A percentile compares a stretch with the other conserved stretches of the same genome.
Conservation (phyloP, 1,140 invertebrate species). For the Eueides isabella region DNA sequence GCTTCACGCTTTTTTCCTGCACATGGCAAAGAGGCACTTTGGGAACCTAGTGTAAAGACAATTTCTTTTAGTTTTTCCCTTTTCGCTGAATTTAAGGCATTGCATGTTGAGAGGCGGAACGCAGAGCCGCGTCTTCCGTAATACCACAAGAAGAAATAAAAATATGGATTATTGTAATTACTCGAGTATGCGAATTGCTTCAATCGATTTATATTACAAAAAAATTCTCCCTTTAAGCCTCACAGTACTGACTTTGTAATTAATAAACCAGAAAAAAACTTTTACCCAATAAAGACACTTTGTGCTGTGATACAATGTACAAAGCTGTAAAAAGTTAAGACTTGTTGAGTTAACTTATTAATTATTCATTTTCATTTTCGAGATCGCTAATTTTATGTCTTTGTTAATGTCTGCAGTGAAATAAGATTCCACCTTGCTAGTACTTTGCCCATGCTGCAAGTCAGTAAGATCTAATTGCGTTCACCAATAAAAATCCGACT, state of each 20-base stretch:
- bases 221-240: background rate
- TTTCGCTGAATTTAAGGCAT: too few species aligned
- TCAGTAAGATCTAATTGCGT: background rate
- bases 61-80: too few species aligned
- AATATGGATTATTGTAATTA: too few species aligned
- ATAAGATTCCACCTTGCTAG: constrained; percentile 43
- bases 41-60: too few species aligned
- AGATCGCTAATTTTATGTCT: constrained; percentile 53
- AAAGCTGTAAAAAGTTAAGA: constrained; percentile 38
- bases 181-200: too few species aligned
- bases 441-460: background rate
- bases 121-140: too few species aligned
- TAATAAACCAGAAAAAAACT: background rate
- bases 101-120: too few species aligned
- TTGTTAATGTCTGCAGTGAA: constrained; percentile 44
- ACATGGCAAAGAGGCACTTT: too few species aligned
- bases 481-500: background rate
- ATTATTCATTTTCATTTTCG: constrained; percentile 71
- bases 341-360: constrained; percentile 66
- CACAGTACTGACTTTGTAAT: background rate
- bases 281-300: background rate
- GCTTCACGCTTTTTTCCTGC: too few species aligned
- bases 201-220: too few species aligned
- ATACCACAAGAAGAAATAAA: too few species aligned
- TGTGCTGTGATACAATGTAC: background rate